A percentile compares a stretch with the other conserved stretches of the same genome.
Conservation (phyloP, 1,140 invertebrate species). For the Ips typographus region DNA sequence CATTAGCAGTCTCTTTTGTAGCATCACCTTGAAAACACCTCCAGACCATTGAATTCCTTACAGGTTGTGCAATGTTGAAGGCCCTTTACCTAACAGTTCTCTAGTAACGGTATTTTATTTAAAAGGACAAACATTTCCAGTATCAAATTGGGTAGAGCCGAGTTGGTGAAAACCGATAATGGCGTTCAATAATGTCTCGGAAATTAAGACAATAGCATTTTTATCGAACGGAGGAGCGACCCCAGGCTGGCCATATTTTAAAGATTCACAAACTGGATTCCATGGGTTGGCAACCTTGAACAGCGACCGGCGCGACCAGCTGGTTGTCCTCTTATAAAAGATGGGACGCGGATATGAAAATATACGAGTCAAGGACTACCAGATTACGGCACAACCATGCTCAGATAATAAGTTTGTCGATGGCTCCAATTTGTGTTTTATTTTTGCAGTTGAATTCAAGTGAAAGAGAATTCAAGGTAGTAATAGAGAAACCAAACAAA, state of each 20-base stretch:
- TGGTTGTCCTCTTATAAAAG: conserved; percentile 40
- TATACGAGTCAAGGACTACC: conserved; percentile 44
- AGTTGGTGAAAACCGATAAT: too few relatives aligned
- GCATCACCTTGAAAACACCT: too few relatives aligned
- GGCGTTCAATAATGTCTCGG: conserved; percentile 1
- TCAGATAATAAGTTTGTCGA: conserved; percentile 11
- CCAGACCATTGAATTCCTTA: too few relatives aligned
- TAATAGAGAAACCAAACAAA: too few relatives aligned
- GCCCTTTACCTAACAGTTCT: too few relatives aligned
- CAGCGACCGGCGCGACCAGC: conserved; percentile 32
- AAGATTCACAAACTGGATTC: conserved; percentile 34
- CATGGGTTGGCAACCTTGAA: conserved; percentile 32
- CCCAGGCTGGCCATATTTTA: conserved; percentile 27
- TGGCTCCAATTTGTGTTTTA: not conserved
- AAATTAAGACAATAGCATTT: conserved; percentile 30
- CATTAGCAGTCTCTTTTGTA: too few relatives aligned
- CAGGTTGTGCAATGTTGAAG: too few relatives aligned
- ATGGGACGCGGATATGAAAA: conserved; percentile 44
- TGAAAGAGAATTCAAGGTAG: too few relatives aligned
- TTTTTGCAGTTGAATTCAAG: not conserved
- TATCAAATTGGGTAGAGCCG: too few relatives aligned
- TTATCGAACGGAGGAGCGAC: conserved; percentile 2
- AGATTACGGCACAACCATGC: conserved; percentile 34
- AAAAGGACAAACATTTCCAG: too few relatives aligned
- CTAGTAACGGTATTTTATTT: too few relatives aligned